Conservation (phyloP, 2,113 vertebrate genomes). For the Eptesicus fuscus region DNA sequence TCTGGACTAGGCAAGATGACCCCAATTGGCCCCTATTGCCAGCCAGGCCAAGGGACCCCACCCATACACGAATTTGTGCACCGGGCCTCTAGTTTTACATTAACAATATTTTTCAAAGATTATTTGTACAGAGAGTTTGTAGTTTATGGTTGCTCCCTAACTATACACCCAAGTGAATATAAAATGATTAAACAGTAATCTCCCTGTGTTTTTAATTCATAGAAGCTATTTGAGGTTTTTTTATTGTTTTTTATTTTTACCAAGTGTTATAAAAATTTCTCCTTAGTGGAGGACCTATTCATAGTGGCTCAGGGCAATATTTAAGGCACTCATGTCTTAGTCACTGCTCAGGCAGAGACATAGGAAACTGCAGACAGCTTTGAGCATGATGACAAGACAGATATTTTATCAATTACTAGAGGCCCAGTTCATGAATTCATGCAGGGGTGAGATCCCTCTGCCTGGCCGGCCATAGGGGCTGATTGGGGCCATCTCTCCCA, state of each 20-base stretch:
- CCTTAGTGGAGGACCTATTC: neutral
- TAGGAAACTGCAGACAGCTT: neutral
- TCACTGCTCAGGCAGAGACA: neutral
- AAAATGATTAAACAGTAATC: neutral
- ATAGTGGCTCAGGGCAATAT: neutral
- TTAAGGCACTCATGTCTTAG: neutral
- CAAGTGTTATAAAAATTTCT: neutral
- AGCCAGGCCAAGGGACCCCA: no score
- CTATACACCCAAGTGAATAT: neutral
- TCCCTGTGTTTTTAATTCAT: neutral
- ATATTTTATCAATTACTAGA: neutral
- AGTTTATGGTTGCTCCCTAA: neutral
- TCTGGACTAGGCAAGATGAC: no score
- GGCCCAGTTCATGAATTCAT: no score
- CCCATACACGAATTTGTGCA: no score
- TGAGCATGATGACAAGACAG: neutral
- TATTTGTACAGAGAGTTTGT: neutral
- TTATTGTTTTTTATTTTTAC: neutral
- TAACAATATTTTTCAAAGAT: neutral
- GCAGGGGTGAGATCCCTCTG: no score
- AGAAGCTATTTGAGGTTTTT: neutral
- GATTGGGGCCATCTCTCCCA: no score
- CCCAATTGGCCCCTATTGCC: no score
- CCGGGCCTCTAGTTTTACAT: neutral
- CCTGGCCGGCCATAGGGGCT: no score